phyloP scores from a whole-genome alignment of 2,113 vertebrate genomes.

The Sphyrna mokarran region DNA sequence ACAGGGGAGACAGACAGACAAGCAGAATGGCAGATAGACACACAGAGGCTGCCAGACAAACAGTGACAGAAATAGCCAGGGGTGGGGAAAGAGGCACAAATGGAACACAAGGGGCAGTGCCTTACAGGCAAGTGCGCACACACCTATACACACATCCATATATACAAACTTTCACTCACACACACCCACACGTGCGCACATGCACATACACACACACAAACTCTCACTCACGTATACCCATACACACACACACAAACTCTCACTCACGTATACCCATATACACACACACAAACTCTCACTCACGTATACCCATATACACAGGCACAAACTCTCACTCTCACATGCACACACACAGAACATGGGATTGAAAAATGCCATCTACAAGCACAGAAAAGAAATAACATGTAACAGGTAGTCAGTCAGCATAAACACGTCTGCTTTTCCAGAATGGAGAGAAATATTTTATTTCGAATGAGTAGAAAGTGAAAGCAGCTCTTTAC shows the following conservation, averaged over 20 bases:
- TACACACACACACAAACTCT: neutral
- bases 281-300: no score
- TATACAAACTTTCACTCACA: no score
- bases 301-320: no score
- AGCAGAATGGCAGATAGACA: neutral
- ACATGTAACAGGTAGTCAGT: neutral
- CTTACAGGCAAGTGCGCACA: neutral
- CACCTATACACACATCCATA: neutral
- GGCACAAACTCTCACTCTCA: no score
- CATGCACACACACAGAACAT: no score
- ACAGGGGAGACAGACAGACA: neutral
- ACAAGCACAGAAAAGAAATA: neutral
- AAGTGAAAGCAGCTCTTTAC: neutral
- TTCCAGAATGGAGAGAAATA: neutral
- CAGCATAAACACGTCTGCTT: neutral
- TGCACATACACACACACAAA: neutral
- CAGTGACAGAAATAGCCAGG: neutral
- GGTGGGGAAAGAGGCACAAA: neutral
- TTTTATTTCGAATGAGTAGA: neutral
- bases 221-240: neutral
- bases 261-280: no score
- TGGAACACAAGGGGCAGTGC: neutral
- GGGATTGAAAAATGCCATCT: neutral
- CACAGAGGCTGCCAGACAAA: no score
- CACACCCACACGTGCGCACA: no score